Evolutionary conservation across 2,797 vertebrate genomes (phyloP).

Genomic region (Chromobotia macracanthus): DNA sequence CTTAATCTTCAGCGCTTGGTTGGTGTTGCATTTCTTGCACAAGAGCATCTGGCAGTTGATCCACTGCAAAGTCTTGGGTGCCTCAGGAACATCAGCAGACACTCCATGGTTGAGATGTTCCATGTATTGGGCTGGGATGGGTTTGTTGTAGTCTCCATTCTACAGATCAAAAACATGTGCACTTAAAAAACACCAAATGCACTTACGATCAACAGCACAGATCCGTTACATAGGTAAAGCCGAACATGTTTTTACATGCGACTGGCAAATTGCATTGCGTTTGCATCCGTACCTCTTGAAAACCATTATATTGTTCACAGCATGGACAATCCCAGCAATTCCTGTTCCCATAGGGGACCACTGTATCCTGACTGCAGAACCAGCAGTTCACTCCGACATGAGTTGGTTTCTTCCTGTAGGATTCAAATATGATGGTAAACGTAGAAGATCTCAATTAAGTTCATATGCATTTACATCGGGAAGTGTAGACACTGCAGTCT

Average conservation of each 20-base stretch:
- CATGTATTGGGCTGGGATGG: conserved; percentile 95
- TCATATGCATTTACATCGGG: too few species aligned
- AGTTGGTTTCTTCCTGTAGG: conserved; percentile 85
- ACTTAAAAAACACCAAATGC: too few species aligned
- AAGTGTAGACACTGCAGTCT: too few species aligned
- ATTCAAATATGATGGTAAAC: conserved; percentile 25
- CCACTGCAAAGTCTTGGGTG: conserved; percentile 84
- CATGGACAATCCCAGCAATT: conserved; percentile 98
- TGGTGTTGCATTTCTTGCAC: conserved; percentile 91
- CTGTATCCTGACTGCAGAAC: conserved; percentile 92
- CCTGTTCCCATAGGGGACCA: conserved; percentile 94
- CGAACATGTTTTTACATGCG: neutral
- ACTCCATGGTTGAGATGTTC: conserved; percentile 96
- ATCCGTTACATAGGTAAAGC: too few species aligned
- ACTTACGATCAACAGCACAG: neutral
- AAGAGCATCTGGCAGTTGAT: conserved; percentile 95
- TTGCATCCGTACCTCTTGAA: conserved; percentile 85
- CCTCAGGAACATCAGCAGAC: conserved; percentile 74
- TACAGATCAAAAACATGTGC: conserved; percentile 60
- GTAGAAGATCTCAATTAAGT: neutral
- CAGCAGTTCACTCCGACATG: conserved; percentile 93
- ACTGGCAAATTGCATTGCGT: neutral
- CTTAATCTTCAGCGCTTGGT: conserved; percentile 92
- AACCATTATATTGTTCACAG: conserved; percentile 98
- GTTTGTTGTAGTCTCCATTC: conserved; percentile 99